phyloP scores from a whole-genome alignment of 2,797 vertebrate species.

The Diceros bicornis region DNA sequence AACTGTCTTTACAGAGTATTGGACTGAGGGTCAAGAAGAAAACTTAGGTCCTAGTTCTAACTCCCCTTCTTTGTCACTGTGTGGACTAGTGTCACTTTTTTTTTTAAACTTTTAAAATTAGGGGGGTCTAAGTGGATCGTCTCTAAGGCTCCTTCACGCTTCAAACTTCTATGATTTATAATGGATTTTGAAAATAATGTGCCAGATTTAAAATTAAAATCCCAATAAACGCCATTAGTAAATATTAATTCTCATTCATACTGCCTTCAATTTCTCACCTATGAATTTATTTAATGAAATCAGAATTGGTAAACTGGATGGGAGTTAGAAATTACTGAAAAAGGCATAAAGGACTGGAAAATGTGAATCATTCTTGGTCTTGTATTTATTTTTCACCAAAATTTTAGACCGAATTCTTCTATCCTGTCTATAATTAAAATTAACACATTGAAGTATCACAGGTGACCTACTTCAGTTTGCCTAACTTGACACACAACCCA shows the following conservation, averaged over 20 bases:
- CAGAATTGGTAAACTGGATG: not conserved
- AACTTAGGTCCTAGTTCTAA: not conserved
- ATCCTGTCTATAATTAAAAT: not conserved
- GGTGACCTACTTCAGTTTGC: not conserved
- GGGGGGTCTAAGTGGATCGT: not conserved
- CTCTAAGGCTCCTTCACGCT: not conserved
- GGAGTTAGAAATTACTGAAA: conserved; percentile 29
- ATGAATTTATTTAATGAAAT: conserved; percentile 19
- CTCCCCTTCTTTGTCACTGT: not conserved
- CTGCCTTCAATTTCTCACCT: not conserved
- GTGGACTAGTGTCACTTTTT: not conserved
- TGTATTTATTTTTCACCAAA: not conserved
- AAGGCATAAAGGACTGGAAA: not conserved
- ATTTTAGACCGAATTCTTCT: not conserved
- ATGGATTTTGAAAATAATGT: not conserved
- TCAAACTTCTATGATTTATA: not conserved
- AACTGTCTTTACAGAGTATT: not conserved
- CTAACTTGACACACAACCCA: not conserved
- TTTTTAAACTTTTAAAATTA: not conserved
- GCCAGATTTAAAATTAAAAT: not conserved
- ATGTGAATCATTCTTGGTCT: not conserved
- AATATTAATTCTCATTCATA: conserved; percentile 15
- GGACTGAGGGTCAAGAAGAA: not conserved
- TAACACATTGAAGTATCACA: not conserved
- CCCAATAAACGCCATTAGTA: not conserved